Base-by-base conservation (phyloP, 2,113 vertebrate genomes). In the Sardina pilchardus region DNA sequence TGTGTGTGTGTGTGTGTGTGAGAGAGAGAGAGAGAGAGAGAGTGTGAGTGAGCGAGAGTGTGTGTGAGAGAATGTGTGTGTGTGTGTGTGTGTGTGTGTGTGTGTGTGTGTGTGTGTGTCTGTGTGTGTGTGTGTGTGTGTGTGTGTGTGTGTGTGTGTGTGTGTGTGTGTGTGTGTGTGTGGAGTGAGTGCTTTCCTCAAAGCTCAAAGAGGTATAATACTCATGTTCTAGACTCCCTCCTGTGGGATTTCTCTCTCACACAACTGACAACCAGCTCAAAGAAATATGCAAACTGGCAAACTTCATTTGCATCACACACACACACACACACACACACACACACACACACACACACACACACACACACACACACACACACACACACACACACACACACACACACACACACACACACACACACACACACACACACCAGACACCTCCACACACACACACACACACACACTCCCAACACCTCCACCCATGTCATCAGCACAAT, bases 361-460 rank as follows among this genome's bases (percentile, higher is more conserved):
- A 59, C 56, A 59, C 56, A 59, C 56, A 59, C 56, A 59, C 56
- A 59, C 14, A 45, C 82, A 56, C 43, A 56, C 88, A 86, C 26
- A 75, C 9, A 0, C 12, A 16, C 16, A 7, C 47, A 84, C 21
- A 63, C 3, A n/a, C 56, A n/a, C 56, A 63, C n/a, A 21, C 67
- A 36, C 78, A 21, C 67, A 36, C 78, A 53, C 82, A 83, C 81
- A 82, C n/a, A n/a, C n/a, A n/a, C n/a, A n/a, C n/a, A n/a, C n/a
- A n/a, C n/a, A n/a, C n/a, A n/a, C n/a, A n/a, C n/a, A n/a, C n/a
- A n/a, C n/a, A n/a, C n/a, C n/a, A n/a, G n/a, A 17, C 16, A 53
- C 50, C 17, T 53, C 63, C 63, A 30, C 30, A 21, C 67, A 36
- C 78, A 21, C 67, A 36, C 78, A n/a, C n/a, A n/a, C 56, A 24